Base-by-base conservation (phyloP, 1,140 invertebrate genomes). In the Drosophila erecta region DNA sequence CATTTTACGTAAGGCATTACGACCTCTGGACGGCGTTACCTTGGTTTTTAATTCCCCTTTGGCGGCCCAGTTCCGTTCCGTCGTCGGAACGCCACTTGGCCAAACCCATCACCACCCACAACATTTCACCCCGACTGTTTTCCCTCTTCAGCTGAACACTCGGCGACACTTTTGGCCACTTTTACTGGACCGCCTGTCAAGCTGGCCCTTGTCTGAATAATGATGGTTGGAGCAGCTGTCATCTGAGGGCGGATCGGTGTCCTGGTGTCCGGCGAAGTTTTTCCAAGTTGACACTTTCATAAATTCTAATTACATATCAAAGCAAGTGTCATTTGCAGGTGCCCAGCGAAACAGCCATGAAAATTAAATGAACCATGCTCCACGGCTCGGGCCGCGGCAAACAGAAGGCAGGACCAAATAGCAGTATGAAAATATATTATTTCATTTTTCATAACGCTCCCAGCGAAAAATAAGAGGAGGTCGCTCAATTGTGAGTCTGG, bases 271-370 rank as follows among this genome's bases (percentile, higher is more conserved):
- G 64, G 20, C 62, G 74, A 79, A 76, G 43, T 49, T 80, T 71
- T 65, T 79, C 15, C 50, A 65, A 46, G 73, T 65, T 56, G 72
- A 76, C 72, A 84, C 80, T 77, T 81, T 62, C 74, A 87, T 86
- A 87, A 86, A 83, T 86, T 87, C 75, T 86, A 87, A 86, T 83
- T 86, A 89, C 51, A 87, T 72, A 59, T 72, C 61, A 79, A 64
- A 79, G 66, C 62, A 72, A 81, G 67, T 83, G 83, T 79, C 70
- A 83, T 60, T 49, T 64, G 41, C 62, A 78, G 79, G 15, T 17
- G 38, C 11, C 50, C 8, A 55, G 10, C 10, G 6, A 55, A 50
- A 51, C 35, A 54, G 50, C 22, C 57, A 67, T 67, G 73, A 76
- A 62, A 70, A 58, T 59, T 33, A 66, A 78, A 87, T 81, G 57